Conservation (phyloP, 2,888 invertebrate genomes). For the Eutolmus rufibarbis region DNA sequence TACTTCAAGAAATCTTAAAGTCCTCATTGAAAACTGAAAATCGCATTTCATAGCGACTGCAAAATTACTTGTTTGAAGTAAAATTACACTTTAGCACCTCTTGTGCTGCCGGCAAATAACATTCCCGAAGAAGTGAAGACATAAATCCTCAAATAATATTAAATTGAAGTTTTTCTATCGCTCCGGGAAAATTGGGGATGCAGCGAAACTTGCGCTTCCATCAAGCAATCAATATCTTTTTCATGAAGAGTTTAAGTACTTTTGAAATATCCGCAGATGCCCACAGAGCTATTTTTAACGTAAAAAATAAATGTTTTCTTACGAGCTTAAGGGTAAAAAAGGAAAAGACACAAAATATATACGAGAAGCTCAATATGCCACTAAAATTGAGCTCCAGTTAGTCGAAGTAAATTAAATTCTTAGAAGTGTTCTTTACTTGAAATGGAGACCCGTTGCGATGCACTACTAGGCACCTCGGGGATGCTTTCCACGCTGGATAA, state of each 20-base stretch:
- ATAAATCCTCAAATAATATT: not conserved
- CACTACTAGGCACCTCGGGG: slow-evolving; percentile 18
- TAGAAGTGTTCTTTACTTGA: slow-evolving; percentile 29
- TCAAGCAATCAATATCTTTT: slow-evolving; percentile 25
- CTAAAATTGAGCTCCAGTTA: slow-evolving; percentile 26
- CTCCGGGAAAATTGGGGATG: not conserved
- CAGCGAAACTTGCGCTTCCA: slow-evolving; percentile 14
- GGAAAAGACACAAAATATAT: not conserved
- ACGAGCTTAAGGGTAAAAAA: not conserved
- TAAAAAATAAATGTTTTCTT: slow-evolving; percentile 8
- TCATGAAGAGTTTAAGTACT: slow-evolving; percentile 19
- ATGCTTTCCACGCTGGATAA: slow-evolving; percentile 3
- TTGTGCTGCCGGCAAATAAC: not conserved
- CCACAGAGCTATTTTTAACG: not conserved
- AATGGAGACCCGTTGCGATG: not conserved
- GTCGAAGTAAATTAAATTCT: slow-evolving; percentile 25
- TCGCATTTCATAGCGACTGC: not conserved
- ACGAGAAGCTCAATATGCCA: slow-evolving; percentile 14
- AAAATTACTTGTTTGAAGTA: not conserved
- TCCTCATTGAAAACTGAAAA: not conserved
- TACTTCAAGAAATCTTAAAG: not conserved
- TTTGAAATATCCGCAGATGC: slow-evolving; percentile 19
- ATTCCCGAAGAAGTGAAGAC: not conserved
- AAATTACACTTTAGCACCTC: not conserved
- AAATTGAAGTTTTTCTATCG: not conserved